Percentiles rank a stretch among this genome's conserved stretches.
Evolutionary conservation across 2,113 vertebrate species (phyloP).

Genomic region (Scolopax mira): DNA sequence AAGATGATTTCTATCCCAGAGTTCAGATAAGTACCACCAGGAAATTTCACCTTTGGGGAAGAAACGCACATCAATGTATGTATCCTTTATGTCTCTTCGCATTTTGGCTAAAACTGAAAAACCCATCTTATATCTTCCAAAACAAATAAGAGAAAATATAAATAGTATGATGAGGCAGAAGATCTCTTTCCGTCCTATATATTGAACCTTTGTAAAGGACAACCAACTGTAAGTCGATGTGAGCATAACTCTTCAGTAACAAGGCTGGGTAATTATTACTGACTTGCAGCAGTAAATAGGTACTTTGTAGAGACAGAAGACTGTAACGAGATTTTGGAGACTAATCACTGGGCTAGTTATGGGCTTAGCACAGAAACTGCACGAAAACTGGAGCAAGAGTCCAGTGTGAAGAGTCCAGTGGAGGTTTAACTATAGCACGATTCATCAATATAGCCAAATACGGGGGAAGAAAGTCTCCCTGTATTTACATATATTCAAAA

Average conservation of each 20-base stretch:
- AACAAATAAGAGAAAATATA: neutral
- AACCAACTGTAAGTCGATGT: rapidly evolving
- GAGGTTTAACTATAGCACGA: neutral
- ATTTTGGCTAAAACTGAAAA: neutral
- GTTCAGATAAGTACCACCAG: neutral
- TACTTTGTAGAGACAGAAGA: neutral
- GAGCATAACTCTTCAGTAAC: neutral
- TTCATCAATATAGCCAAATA: neutral
- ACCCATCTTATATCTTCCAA: neutral
- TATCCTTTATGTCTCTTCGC: rapidly evolving
- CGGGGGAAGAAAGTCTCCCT: neutral
- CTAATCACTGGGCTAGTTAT: neutral
- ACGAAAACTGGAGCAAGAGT: neutral
- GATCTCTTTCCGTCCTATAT: neutral
- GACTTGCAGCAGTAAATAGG: neutral
- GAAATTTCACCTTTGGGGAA: neutral
- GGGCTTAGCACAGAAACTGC: neutral
- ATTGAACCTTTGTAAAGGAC: neutral
- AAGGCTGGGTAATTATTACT: neutral
- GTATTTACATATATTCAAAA: neutral
- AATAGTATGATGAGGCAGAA: neutral
- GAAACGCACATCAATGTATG: neutral
- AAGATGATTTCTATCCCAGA: neutral
- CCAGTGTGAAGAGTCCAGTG: neutral
- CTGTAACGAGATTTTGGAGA: neutral